phyloP scores from a whole-genome alignment of 2,113 vertebrate species.

The Saccopteryx bilineata region DNA sequence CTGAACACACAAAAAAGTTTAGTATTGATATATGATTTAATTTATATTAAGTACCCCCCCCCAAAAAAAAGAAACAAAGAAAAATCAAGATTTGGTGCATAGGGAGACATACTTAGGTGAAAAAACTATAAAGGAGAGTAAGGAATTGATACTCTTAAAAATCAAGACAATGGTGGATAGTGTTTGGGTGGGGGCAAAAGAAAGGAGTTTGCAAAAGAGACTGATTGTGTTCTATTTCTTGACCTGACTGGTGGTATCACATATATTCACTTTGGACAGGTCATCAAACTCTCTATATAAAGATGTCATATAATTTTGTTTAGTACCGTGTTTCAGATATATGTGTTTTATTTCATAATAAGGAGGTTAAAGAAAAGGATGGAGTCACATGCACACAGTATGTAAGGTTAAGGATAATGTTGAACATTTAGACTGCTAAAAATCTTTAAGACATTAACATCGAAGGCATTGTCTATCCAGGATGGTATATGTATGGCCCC shows the following conservation, averaged over 20 bases:
- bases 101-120: background rate
- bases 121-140: background rate
- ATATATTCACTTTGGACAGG: background rate
- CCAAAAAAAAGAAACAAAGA: background rate
- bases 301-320: background rate
- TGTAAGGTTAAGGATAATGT: background rate
- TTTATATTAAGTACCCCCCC: background rate
- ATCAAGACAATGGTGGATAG: background rate
- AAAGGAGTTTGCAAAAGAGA: background rate
- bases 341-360: conserved; percentile 12
- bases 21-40: background rate
- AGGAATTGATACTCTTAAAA: background rate
- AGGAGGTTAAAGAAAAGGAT: background rate
- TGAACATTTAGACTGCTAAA: background rate
- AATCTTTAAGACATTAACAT: background rate
- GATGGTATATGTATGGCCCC: background rate
- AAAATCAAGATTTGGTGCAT: background rate
- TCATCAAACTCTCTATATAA: background rate
- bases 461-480: background rate
- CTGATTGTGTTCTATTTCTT: background rate
- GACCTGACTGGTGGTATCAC: background rate
- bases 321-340: background rate
- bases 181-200: background rate
- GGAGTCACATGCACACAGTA: background rate
- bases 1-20: background rate